Evolutionary conservation across 2,113 vertebrate species (phyloP), one percentile per base, ranked within the genome.

Genomic region (Lasiurus borealis): DNA sequence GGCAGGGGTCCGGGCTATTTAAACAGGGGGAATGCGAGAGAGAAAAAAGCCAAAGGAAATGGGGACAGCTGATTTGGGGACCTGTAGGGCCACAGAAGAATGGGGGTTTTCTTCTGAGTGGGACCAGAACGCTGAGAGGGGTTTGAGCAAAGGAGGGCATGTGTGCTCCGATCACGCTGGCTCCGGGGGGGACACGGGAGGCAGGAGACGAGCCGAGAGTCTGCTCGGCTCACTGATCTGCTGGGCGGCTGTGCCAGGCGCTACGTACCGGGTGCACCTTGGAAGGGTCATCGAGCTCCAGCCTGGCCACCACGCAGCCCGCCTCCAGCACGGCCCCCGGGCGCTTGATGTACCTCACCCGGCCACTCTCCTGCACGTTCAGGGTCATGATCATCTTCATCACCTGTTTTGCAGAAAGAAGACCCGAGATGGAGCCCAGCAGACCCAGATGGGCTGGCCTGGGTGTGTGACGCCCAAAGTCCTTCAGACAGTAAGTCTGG

Each of bases 371-470:
- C 96, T 98, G 98, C 88, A 99, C 99, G 0, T 15, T 93, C 98
- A 99, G 96, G 0, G 98, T 98, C 99, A 99, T 98, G 95, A 99
- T 98, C 98, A 99, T 99, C 98, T 99, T 99, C 99, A 99, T 99
- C 97, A 99, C 99, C 99, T 99, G 95, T 77, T 4, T 0, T 5
- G 25, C 66, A 85, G 66, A 83, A 80, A 90, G 34, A 84, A 78
- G 9, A 48, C 8, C 6, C 29, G 23, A 71, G 68, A n/a, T 9
- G 44, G 82, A 46, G 59, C 7, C 34, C 9, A 2, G 11, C 7
- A 1, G 40, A 40, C 40, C 40, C 40, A 40, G 40, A 40, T 40
- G 86, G 46, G 27, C 40, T 4, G 31, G 62, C 54, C 31, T 6
- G 75, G 15, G 31, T 13, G 31, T 40, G 36, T 19, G 31, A 29